phyloP scores from a whole-genome alignment of 2,888 invertebrate genomes.

The Crioceris asparagi region DNA sequence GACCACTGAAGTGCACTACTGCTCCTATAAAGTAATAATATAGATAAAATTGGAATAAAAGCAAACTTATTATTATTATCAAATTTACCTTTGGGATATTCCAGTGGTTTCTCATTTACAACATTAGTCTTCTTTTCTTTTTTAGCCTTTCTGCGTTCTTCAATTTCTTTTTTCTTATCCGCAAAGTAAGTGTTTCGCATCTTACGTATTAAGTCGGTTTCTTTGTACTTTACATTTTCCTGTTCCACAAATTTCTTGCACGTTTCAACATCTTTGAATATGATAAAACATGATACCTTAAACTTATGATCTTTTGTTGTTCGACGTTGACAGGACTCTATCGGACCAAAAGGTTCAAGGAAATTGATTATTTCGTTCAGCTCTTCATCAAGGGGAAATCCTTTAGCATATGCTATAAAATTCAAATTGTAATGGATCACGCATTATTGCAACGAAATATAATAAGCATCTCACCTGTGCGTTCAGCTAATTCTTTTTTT shows the following conservation, averaged over 20 bases:
- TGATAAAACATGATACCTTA: slow-evolving; percentile 88
- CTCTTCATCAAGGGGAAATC: slow-evolving; percentile 59
- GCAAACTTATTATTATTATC: too few species aligned
- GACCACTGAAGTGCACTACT: slow-evolving; percentile 57
- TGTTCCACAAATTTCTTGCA: slow-evolving; percentile 67
- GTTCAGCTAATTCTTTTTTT: slow-evolving; percentile 60
- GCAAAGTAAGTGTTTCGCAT: slow-evolving; percentile 61
- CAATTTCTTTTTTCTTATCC: slow-evolving; percentile 44
- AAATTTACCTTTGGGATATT: slow-evolving; percentile 65
- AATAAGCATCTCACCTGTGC: slow-evolving; percentile 43
- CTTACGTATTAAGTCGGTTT: slow-evolving; percentile 53
- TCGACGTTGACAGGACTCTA: slow-evolving; percentile 55
- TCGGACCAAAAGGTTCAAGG: slow-evolving; percentile 53
- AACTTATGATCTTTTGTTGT: slow-evolving; percentile 54
- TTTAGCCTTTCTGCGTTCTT: slow-evolving; percentile 29
- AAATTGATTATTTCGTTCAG: slow-evolving; percentile 62
- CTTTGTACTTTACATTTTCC: slow-evolving; percentile 54
- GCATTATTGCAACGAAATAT: background rate
- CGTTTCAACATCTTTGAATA: slow-evolving; percentile 70
- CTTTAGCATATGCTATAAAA: slow-evolving; percentile 68
- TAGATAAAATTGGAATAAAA: too few species aligned
- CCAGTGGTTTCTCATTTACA: slow-evolving; percentile 28
- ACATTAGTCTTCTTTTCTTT: slow-evolving; percentile 48
- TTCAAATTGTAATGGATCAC: slow-evolving; percentile 1
- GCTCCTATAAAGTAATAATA: too few species aligned